Base-by-base conservation (phyloP, 2,113 vertebrate species). In the Symphodus melops region DNA sequence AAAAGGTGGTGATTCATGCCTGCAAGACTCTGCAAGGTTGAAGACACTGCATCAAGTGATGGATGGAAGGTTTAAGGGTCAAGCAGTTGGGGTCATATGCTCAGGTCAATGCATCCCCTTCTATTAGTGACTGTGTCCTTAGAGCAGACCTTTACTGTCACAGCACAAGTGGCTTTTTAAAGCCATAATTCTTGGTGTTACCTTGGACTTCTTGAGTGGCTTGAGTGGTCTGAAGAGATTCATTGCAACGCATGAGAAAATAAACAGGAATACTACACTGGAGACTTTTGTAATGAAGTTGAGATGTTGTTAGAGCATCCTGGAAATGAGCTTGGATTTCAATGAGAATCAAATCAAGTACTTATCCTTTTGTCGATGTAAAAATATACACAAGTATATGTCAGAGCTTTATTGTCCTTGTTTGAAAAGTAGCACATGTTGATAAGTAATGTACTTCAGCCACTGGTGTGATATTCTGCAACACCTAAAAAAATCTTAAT, bases 51-150 rank as follows among this genome's bases (percentile, higher is more conserved):
- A 68, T 58, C 73, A 71, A 87, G 21, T 81, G 64, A 78, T 79
- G 33, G 67, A 63, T 62, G 25, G 25, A 46, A 66, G 46, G 72
- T 57, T 28, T 44, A 54, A 49, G 53, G 78, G 78, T 88, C 85
- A 79, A 84, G 67, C 48, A 49, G 75, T n/a, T 17, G 0, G 56
- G 68, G 87, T 82, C 67, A 21, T 23, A 46, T 17, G 4, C 49
- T 78, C 19, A 54, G 85, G 74, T 79, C 66, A 55, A 9, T 2
- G 19, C 1, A 16, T 77, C 72, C 25, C 14, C 63, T 68, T 79
- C 74, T 78, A 90, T 89, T 86, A 89, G 74, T 20, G 68, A 77
- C 56, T 49, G 20, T 16, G 28, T 78, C 62, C 69, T 85, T 71
- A 25, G 48, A 41, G 64, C 55, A 51, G 54, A 59, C 21, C 69